Base-by-base conservation (phyloP, 2,888 invertebrate genomes). In the Amphiduros pacificus region DNA sequence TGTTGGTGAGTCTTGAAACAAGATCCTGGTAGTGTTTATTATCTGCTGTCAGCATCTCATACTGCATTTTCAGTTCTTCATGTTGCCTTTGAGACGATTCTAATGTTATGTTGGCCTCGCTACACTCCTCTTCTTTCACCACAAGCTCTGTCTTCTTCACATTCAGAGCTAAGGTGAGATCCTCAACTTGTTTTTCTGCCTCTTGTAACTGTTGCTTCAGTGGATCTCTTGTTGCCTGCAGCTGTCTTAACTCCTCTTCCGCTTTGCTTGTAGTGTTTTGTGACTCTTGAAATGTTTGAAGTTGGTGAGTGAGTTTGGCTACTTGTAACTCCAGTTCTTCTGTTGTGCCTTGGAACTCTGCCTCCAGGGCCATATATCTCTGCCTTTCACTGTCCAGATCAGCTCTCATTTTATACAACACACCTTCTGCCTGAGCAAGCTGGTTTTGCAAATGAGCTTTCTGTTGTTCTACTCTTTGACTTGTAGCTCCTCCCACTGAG, bases 1-100 rank as follows among this genome's bases (percentile, higher is more conserved):
- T 64, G 20, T 20, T 29, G 36, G 58, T 57, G 31, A 64, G 20
- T 17, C 62, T 71, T n/a, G 65, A 60, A 65, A 66, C 59, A 9
- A 68, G 52, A 17, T 61, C 55, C 40, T 68, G 62, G 53, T 66
- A 64, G 22, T 65, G 54, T 9, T 58, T 40, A 20, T 61, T 68
- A 51, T 69, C 67, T 9, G 55, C 26, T 11, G 40, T 69, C 40
- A 75, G 54, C 68, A 73, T 70, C 32, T 69, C 62, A 65, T 72
- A 76, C 41, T 75, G 73, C 6, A 72, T 66, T 50, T 72, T 59
- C 53, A 71, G 57, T 24, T 72, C 72, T 24, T 51, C 29, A 22
- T 69, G 27, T 55, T 74, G 66, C 36, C 68, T 66, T 48, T 72
- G 66, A 6, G 69, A 26, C 0, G 58, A 51, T 5, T 36, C 60